Base-by-base conservation (phyloP, 1,140 invertebrate genomes). In the Aricia agestis region DNA sequence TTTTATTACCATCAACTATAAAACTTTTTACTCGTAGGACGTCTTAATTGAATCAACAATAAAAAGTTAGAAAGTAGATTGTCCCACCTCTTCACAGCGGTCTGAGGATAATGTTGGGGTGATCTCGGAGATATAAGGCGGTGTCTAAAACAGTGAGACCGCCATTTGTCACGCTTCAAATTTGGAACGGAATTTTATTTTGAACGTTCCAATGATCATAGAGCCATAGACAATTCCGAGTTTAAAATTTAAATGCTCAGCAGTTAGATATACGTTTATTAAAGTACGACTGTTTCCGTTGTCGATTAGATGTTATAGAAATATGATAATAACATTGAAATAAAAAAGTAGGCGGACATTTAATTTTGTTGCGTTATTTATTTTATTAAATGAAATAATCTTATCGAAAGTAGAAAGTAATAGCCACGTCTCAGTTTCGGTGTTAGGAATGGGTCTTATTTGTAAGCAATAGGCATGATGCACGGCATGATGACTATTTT, bases 171-270 rank as follows among this genome's bases (percentile, higher is more conserved):
- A 63, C 18, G 59, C 18, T 19, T 63, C 19, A 25, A 63, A 63
- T 63, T 63, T 9, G 59, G 59, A 63, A 63, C 59, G 59, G 59
- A 63, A 63, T 63, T 63, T 63, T 63, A 63, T 63, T 63, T 63
- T 63, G 10, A 25, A 63, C 58, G 58, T 59, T 59, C 59, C 18
- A 63, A 63, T 63, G 59, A 19, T 19, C 17, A 52, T 52, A 52
- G 13, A 13, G 45, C 11, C 45, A 52, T 52, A 52, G 45, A 18
- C 10, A 19, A 63, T 63, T 19, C 19, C 10, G 10, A 63, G 10
- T 63, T 63, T 19, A 10, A 63, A 63, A 19, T 63, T 63, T 63
- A 25, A 63, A 63, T 63, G 18, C n/a, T 63, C 19, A 63, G 18
- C 17, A 63, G 59, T 63, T 59, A 59, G n/a, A 59, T 15, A 59